Percentiles rank a stretch among this genome's conserved stretches.
Evolutionary conservation across 2,888 invertebrate species (phyloP).

Genomic region (Panopea generosa): DNA sequence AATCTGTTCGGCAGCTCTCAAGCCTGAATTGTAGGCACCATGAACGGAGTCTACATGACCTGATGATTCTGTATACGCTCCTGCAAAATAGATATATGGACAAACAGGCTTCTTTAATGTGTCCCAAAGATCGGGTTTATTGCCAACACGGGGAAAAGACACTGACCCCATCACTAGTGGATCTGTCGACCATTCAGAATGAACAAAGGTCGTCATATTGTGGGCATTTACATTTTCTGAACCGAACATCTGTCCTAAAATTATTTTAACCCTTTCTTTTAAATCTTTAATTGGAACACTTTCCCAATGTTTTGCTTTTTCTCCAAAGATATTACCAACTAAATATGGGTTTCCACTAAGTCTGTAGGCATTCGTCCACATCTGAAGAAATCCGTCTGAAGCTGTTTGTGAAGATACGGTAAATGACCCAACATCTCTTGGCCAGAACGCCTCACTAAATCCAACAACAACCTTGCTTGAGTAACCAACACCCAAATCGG

Average conservation of each 20-base stretch:
- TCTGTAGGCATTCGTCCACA: slow-evolving; percentile 74
- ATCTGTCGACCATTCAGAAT: slow-evolving; percentile 76
- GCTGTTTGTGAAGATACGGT: slow-evolving; percentile 62
- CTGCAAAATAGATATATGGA: slow-evolving; percentile 78
- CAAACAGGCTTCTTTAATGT: slow-evolving; percentile 70
- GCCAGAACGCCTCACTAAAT: slow-evolving; percentile 78
- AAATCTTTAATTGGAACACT: slow-evolving; percentile 67
- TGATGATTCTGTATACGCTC: slow-evolving; percentile 69
- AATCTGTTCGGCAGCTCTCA: slow-evolving; percentile 68
- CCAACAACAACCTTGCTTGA: slow-evolving; percentile 72
- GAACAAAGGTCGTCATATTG: slow-evolving; percentile 66
- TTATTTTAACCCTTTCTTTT: slow-evolving; percentile 57
- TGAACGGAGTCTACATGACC: slow-evolving; percentile 71
- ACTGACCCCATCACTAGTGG: slow-evolving; percentile 60
- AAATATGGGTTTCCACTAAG: slow-evolving; percentile 67
- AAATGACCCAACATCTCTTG: slow-evolving; percentile 75
- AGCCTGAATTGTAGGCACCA: slow-evolving; percentile 76
- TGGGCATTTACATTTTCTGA: slow-evolving; percentile 58
- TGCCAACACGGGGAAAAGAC: slow-evolving; percentile 75
- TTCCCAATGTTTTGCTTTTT: slow-evolving; percentile 66
- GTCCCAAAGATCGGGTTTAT: slow-evolving; percentile 61
- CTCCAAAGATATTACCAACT: slow-evolving; percentile 67
- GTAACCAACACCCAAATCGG: slow-evolving; percentile 63
- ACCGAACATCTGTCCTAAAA: slow-evolving; percentile 74
- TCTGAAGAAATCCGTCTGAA: slow-evolving; percentile 71